Conservation (phyloP, 2,797 vertebrate genomes). For the Pangasius mekongensis region DNA sequence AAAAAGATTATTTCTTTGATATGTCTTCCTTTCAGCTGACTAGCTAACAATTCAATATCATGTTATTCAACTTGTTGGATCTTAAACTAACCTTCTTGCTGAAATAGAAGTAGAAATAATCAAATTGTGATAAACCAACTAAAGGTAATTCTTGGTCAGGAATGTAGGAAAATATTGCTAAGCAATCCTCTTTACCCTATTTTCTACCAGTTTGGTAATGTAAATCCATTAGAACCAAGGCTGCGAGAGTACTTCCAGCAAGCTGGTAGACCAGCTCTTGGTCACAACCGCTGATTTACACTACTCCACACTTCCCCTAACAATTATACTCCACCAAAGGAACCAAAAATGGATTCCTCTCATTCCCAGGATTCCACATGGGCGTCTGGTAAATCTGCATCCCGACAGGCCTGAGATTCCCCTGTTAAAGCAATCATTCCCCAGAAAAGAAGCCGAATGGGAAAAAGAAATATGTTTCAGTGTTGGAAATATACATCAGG, state of each 20-base stretch:
- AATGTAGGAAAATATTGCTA: background rate
- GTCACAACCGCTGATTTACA: conserved; percentile 27
- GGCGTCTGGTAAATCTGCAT: conserved; percentile 57
- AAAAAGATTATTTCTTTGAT: background rate
- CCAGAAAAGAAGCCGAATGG: conserved; percentile 57
- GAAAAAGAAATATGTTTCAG: background rate
- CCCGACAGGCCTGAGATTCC: conserved; percentile 63
- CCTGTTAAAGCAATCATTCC: conserved; percentile 62
- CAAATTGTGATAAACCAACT: background rate
- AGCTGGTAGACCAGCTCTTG: conserved; percentile 21
- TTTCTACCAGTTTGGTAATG: background rate
- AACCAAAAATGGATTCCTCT: conserved; percentile 65
- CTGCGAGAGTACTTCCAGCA: background rate
- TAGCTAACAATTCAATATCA: background rate
- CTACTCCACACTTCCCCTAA: conserved; percentile 41
- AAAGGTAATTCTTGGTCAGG: background rate
- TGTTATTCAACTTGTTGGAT: background rate
- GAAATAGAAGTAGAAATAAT: background rate
- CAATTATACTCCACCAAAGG: conserved; percentile 56
- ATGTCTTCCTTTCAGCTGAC: background rate
- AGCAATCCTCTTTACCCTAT: background rate
- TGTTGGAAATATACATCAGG: conserved; percentile 57
- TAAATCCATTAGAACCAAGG: background rate
- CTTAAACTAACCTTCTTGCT: background rate
- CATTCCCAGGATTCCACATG: conserved; percentile 71